These are phyloP conservation scores for Andrena bucephala DNA, from an alignment of 2,888 invertebrate genomes.

Conservation along the genomic window DNA sequence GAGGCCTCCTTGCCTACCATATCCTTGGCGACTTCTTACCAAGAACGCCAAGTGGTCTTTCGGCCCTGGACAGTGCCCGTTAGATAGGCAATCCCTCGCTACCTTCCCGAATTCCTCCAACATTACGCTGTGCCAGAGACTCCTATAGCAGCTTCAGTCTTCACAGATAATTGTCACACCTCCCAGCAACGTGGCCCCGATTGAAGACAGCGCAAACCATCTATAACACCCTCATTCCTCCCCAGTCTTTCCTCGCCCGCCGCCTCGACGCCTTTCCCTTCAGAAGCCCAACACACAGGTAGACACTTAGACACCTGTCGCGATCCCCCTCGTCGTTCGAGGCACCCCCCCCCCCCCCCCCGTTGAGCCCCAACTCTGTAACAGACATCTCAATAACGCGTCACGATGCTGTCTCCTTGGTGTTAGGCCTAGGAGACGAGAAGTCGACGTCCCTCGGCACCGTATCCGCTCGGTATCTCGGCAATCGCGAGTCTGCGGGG, in stretches of 20 bases:
- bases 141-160: too few species aligned
- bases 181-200: too few species aligned
- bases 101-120: too few species aligned
- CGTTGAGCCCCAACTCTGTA: constrained; percentile 74
- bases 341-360: background rate
- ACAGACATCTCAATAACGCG: constrained; percentile 80
- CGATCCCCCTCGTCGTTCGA: background rate
- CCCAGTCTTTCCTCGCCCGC: background rate
- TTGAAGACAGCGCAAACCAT: too few species aligned
- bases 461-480: constrained; percentile 76
- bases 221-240: background rate
- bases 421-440: constrained; percentile 36
- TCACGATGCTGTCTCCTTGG: constrained; percentile 48
- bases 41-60: background rate
- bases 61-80: too few species aligned
- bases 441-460: constrained; percentile 56
- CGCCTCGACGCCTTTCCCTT: background rate
- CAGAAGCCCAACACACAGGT: background rate
- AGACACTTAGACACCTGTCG: constrained; percentile 11
- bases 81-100: too few species aligned
- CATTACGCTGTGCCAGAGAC: too few species aligned
- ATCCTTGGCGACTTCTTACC: background rate
- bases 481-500: constrained; percentile 77
- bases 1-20: background rate
- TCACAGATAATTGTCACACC: too few species aligned